A percentile compares a stretch with the other conserved stretches of the same genome.
phyloP scores from a whole-genome alignment of 2,888 invertebrate species.

The Orthosia gothica region DNA sequence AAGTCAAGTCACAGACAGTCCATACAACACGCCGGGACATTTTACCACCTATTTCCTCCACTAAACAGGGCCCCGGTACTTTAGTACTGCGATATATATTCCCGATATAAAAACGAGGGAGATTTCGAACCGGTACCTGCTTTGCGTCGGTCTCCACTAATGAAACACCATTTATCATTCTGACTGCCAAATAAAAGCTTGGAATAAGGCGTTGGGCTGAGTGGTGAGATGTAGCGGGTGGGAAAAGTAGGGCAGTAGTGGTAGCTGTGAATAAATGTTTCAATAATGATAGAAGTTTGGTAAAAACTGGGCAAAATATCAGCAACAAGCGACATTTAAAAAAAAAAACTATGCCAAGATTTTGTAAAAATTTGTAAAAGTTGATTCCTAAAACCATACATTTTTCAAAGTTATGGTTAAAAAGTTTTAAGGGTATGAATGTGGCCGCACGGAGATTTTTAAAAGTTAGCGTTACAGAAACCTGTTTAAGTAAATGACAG shows the following conservation, averaged over 20 bases:
- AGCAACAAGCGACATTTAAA: too few relatives aligned
- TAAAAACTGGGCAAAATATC: neutral
- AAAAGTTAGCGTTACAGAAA: too few relatives aligned
- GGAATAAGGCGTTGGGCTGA: slow-evolving; percentile 65
- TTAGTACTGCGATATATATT: slow-evolving; percentile 64
- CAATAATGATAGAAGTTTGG: neutral
- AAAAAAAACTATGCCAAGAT: too few relatives aligned
- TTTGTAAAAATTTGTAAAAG: too few relatives aligned
- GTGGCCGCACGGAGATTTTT: too few relatives aligned
- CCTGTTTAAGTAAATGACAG: too few relatives aligned
- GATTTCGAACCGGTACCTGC: slow-evolving; percentile 79
- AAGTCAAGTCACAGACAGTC: slow-evolving; percentile 21
- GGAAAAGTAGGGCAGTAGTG: neutral
- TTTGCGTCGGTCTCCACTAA: slow-evolving; percentile 80
- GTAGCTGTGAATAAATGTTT: neutral
- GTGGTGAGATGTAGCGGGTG: slow-evolving; percentile 37
- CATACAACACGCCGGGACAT: slow-evolving; percentile 40
- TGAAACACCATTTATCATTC: slow-evolving; percentile 89
- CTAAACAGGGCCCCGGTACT: slow-evolving; percentile 50
- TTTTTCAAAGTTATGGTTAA: too few relatives aligned
- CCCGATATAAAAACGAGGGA: slow-evolving; percentile 80
- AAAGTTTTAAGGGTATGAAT: too few relatives aligned
- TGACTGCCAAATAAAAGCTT: slow-evolving; percentile 87
- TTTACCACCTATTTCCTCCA: slow-evolving; percentile 53
- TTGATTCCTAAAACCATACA: too few relatives aligned